Conservation (phyloP, 2,888 invertebrate genomes). For the Cynaeus angustus region DNA sequence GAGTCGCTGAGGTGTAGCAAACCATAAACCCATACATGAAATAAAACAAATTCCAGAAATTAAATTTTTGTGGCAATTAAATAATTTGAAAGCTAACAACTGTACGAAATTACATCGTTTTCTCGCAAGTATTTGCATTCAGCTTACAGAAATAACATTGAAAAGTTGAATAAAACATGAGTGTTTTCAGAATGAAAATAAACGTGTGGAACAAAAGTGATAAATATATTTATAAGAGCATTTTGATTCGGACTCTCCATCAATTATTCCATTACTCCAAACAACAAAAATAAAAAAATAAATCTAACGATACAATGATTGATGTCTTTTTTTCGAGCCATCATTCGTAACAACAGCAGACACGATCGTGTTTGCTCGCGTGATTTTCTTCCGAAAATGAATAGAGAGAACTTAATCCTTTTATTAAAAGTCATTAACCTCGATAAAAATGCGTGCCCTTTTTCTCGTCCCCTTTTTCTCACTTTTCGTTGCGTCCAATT, state of each 20-base stretch:
- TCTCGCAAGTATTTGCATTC: too few species aligned
- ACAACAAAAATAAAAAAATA: neutral
- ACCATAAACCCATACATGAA: too few species aligned
- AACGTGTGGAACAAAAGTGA: neutral
- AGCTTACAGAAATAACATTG: too few species aligned
- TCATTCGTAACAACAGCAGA: neutral
- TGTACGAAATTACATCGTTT: too few species aligned
- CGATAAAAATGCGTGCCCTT: neutral
- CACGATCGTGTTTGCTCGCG: neutral
- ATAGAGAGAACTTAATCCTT: neutral
- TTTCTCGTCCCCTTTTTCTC: neutral
- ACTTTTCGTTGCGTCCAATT: neutral
- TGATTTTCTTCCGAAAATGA: neutral
- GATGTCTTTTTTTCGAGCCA: neutral
- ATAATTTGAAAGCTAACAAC: too few species aligned
- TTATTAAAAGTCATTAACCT: constrained; percentile 4
- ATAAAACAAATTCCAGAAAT: too few species aligned
- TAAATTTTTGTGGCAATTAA: too few species aligned
- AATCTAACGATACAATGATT: neutral
- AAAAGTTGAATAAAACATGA: neutral
- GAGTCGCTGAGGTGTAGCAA: too few species aligned
- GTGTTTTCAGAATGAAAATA: neutral
- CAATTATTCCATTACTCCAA: constrained; percentile 1
- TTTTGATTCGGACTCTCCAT: neutral
- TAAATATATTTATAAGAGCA: neutral